phyloP scores from a whole-genome alignment of 1,140 invertebrate species.

The Orchestia grillus region DNA sequence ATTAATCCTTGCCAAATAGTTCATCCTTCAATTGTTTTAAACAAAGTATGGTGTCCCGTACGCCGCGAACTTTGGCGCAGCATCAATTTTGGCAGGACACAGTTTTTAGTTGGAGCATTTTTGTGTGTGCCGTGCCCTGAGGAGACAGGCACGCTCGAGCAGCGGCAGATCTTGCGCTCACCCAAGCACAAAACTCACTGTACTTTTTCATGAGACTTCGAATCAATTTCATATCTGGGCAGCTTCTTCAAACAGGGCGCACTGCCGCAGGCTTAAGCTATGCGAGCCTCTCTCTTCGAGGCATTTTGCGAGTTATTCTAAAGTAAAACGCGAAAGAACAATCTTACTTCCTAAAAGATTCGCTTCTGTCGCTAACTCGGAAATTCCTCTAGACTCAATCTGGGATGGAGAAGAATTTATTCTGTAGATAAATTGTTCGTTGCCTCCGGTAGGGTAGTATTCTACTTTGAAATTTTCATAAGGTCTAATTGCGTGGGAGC shows the following conservation, averaged over 20 bases:
- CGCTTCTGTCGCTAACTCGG: background rate
- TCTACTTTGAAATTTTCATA: background rate
- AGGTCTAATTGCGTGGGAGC: background rate
- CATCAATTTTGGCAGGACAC: background rate
- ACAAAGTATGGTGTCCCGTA: background rate
- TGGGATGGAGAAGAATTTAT: background rate
- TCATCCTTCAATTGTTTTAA: background rate
- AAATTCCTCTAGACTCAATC: background rate
- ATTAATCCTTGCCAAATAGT: background rate
- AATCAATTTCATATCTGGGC: constrained; percentile 53
- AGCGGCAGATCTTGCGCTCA: background rate
- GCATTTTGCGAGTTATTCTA: background rate
- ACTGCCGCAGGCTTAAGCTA: background rate
- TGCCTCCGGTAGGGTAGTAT: background rate
- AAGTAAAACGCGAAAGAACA: background rate
- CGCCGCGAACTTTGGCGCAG: background rate
- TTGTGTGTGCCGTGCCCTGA: background rate
- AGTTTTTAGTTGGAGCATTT: background rate
- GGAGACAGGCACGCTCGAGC: background rate
- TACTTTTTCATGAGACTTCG: constrained; percentile 15
- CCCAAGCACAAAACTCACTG: constrained; percentile 35
- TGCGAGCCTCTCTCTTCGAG: background rate
- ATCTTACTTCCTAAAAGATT: background rate
- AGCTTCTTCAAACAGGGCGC: constrained; percentile 27
- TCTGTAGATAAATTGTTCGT: background rate